Evolutionary conservation across 2,113 vertebrate genomes (phyloP).

Genomic region (Charina bottae): DNA sequence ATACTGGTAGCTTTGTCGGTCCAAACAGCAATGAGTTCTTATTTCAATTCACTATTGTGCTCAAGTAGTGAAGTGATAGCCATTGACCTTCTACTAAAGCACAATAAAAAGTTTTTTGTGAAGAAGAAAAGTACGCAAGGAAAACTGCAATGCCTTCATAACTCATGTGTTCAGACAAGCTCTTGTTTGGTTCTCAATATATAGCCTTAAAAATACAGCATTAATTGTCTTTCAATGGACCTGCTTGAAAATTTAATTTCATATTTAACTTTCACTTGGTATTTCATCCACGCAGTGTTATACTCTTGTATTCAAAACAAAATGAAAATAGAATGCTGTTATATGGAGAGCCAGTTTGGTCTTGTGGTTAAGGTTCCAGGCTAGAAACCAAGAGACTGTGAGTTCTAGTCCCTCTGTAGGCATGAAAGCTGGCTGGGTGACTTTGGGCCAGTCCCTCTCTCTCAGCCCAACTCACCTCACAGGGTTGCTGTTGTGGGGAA

Average conservation of each 20-base stretch:
- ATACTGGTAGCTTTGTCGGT: conserved; percentile 83
- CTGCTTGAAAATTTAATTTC: conserved; percentile 25
- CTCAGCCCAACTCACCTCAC: no score
- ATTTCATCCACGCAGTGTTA: conserved; percentile 8
- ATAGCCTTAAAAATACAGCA: conserved; percentile 12
- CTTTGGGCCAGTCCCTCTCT: no score
- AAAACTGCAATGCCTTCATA: conserved; percentile 49
- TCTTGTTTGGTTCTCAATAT: conserved; percentile 33
- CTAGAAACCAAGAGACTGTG: no score
- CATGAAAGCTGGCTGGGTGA: no score
- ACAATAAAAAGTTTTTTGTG: conserved; percentile 80
- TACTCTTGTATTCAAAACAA: conserved; percentile 16
- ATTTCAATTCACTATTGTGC: conserved; percentile 83
- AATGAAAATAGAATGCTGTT: conserved; percentile 6
- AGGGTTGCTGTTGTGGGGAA: no score
- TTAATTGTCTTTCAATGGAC: conserved; percentile 36
- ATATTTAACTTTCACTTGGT: conserved; percentile 27
- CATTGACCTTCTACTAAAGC: conserved; percentile 79
- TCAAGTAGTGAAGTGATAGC: conserved; percentile 78
- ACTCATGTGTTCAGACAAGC: conserved; percentile 26
- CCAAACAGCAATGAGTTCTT: conserved; percentile 79
- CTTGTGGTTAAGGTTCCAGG: no score
- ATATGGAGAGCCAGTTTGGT: no score
- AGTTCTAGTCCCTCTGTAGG: no score
- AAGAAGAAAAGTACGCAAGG: conserved; percentile 66